phyloP scores from a whole-genome alignment of 2,113 vertebrate species.

The Petaurus breviceps region DNA sequence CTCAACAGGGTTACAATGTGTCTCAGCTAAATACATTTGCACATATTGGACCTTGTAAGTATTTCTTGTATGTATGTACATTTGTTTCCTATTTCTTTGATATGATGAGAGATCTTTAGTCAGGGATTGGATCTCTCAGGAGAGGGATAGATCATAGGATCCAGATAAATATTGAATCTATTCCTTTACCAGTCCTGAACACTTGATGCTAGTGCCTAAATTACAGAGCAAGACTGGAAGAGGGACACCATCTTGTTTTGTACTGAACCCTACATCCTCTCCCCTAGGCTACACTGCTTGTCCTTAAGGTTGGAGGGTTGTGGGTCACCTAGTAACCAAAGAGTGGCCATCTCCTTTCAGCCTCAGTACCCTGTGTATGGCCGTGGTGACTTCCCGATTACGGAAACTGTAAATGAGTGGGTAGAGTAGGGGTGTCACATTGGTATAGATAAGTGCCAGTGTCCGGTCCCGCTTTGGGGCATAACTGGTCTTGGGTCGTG shows the following conservation, averaged over 20 bases:
- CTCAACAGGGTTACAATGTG: not conserved
- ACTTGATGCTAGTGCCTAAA: not conserved
- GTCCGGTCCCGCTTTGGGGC: conserved; percentile 71
- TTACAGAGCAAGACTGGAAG: not conserved
- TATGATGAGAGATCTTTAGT: not conserved
- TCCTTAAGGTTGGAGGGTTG: not conserved
- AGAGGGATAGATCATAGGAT: not conserved
- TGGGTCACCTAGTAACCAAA: not conserved
- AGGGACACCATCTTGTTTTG: not conserved
- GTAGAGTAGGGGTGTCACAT: conserved; percentile 79
- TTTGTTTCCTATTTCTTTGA: not conserved
- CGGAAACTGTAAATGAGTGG: conserved; percentile 79
- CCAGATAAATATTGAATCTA: not conserved
- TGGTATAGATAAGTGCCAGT: conserved; percentile 82
- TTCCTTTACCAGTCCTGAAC: not conserved
- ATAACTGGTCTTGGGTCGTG: conserved; percentile 79
- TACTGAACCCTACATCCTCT: not conserved
- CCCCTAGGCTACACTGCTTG: not conserved
- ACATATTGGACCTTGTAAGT: not conserved
- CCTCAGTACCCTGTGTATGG: conserved; percentile 66
- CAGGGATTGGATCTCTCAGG: not conserved
- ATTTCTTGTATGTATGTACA: not conserved
- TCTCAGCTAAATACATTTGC: not conserved
- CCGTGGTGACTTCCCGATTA: conserved; percentile 66
- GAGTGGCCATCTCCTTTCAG: not conserved